phyloP scores from a whole-genome alignment of 2,888 invertebrate genomes.

The Tholera decimalis region DNA sequence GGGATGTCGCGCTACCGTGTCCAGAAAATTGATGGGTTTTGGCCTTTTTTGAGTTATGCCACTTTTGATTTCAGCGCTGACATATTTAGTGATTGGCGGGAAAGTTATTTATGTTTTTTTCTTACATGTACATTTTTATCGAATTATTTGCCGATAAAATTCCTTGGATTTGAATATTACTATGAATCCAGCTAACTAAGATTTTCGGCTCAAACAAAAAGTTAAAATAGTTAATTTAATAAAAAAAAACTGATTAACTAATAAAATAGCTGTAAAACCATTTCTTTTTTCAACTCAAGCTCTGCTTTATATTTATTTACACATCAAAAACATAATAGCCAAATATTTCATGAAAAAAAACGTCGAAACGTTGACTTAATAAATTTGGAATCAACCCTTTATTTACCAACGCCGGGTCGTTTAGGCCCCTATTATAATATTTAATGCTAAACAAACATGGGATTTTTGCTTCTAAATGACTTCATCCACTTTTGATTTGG shows the following conservation, averaged over 20 bases:
- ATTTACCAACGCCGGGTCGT: conserved; percentile 83
- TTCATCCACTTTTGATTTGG: conserved; percentile 74
- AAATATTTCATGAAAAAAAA: conserved; percentile 78
- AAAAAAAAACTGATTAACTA: conserved; percentile 11
- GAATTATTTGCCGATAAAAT: neutral
- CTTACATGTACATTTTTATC: neutral
- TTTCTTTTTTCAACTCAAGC: conserved; percentile 42
- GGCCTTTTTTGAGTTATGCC: conserved; percentile 70
- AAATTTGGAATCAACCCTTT: conserved; percentile 87
- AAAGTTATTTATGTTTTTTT: neutral
- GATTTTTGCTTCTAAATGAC: conserved; percentile 85
- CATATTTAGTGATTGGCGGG: conserved; percentile 31
- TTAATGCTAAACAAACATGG: conserved; percentile 90
- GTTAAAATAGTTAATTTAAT: neutral
- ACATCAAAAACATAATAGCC: conserved; percentile 71
- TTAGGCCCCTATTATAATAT: conserved; percentile 88
- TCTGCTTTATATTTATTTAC: conserved; percentile 71
- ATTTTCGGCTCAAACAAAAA: neutral
- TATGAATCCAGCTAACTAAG: no score
- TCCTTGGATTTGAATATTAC: neutral
- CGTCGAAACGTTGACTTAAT: conserved; percentile 81
- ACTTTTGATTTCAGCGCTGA: conserved; percentile 47
- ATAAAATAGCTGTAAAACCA: conserved; percentile 35
- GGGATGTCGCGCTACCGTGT: conserved; percentile 82
- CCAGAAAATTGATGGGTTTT: conserved; percentile 75